A percentile compares a stretch with the other conserved stretches of the same genome.
These are phyloP conservation scores for Pseudolaguvia tuberculata DNA, from an alignment of 2,113 vertebrate species.

Conservation along the genomic window DNA sequence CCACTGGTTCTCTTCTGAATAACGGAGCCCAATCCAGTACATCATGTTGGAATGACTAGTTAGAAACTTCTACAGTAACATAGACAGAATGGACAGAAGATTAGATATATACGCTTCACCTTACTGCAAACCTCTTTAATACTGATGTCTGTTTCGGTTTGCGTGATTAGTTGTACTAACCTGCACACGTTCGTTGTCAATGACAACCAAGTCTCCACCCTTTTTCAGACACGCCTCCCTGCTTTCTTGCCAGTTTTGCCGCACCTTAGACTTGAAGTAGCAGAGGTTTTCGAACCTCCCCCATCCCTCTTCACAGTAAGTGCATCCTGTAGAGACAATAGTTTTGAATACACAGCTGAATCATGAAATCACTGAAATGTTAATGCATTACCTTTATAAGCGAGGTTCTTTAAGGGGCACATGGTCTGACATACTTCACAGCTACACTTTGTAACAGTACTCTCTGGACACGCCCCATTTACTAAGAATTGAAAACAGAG, in stretches of 20 bases:
- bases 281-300: constrained; percentile 46
- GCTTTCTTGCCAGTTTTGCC: constrained; percentile 56
- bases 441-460: not conserved
- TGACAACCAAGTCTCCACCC: constrained; percentile 60
- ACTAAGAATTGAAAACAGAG: too few relatives aligned
- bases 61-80: constrained; percentile 58
- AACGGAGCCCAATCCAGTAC: constrained; percentile 61
- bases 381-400: not conserved
- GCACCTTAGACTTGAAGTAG: constrained; percentile 54
- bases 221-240: constrained; percentile 46
- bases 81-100: not conserved
- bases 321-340: constrained; percentile 27
- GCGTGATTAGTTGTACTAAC: constrained; percentile 42
- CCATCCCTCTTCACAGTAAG: constrained; percentile 51
- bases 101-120: not conserved
- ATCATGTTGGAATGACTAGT: constrained; percentile 3
- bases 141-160: not conserved
- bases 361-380: not conserved
- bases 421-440: not conserved
- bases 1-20: constrained; percentile 40
- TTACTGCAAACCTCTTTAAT: not conserved
- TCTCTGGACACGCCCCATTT: too few relatives aligned
- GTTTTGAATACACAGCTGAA: not conserved
- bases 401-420: not conserved
- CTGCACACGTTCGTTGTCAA: constrained; percentile 49